Evolutionary conservation across 2,888 invertebrate genomes (phyloP), one percentile per base, ranked within the genome.

Genomic region (Chloroclysta siterata): DNA sequence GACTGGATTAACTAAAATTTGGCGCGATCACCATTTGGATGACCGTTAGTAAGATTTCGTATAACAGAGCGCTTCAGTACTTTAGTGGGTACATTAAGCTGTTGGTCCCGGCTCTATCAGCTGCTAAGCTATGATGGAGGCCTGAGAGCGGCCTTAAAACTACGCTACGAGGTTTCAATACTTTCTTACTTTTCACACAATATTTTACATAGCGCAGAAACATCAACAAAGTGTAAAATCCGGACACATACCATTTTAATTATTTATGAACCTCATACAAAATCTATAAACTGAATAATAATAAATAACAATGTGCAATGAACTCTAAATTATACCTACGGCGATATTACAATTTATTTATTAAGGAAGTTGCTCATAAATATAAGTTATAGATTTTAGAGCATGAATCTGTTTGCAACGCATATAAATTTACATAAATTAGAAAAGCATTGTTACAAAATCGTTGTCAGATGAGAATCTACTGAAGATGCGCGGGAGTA

Each of bases 341-440:
- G 22, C 15, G 42, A 51, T 33, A 63, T 68, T 39, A 15, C 17
- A 64, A 57, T 63, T 66, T 44, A 39, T 69, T 69, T 71, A 71
- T 70, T 68, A 71, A 61, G 68, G 65, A 72, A 70, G 61, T 65
- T 50, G 53, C 41, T 44, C 56, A 66, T 68, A 68, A 65, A 72
- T 68, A 62, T 44, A 8, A n/a, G 29, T 51, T 60, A 63, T 59
- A 64, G 41, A 50, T 69, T 68, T 65, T 53, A 56, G 59, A 33
- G 13, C 60, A 53, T 57, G 17, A 68, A 66, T 65, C 54, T 57
- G 62, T 65, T 59, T 44, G 29, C 51, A 62, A 48, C 3, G 41
- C 14, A 17, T 60, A 56, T 67, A 60, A 62, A 67, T 63, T 63
- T 57, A 60, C 46, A 55, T 60, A 47, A 59, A 53, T 10, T 58